Evolutionary conservation across 2,888 invertebrate species (phyloP).

Genomic region (Limnephilus auricula): DNA sequence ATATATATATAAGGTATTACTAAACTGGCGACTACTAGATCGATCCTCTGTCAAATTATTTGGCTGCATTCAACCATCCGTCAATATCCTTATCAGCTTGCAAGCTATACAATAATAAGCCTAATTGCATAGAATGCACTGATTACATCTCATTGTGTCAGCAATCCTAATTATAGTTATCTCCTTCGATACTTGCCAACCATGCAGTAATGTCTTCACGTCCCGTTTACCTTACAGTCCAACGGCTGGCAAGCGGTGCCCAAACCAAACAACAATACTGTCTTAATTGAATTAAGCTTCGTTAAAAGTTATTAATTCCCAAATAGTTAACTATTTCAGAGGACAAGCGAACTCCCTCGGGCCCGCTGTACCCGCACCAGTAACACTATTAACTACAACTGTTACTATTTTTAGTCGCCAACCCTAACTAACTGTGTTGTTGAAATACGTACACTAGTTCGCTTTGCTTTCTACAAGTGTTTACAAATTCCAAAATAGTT

Average conservation of each 20-base stretch:
- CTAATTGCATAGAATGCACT: not conserved
- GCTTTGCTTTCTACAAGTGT: constrained; percentile 11
- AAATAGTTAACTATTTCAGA: constrained; percentile 26
- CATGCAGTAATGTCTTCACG: not conserved
- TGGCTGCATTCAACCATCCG: no score
- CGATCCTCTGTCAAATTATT: no score
- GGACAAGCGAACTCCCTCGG: not conserved
- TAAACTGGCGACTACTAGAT: no score
- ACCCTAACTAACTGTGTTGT: not conserved
- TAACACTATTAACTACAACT: not conserved
- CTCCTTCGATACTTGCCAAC: not conserved
- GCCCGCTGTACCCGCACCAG: not conserved
- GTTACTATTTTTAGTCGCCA: not conserved
- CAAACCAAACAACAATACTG: not conserved
- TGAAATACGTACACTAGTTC: not conserved
- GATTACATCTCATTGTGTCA: not conserved
- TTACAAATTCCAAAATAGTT: constrained; percentile 19
- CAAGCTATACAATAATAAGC: not conserved
- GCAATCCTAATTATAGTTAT: not conserved
- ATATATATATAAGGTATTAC: no score
- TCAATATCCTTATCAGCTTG: not conserved
- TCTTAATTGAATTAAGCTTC: constrained; percentile 44
- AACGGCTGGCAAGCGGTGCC: not conserved
- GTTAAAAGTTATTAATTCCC: constrained; percentile 32
- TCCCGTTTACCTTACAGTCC: not conserved